Base-by-base conservation (phyloP, 1,140 invertebrate genomes). In the Brachionus koreanus region DNA sequence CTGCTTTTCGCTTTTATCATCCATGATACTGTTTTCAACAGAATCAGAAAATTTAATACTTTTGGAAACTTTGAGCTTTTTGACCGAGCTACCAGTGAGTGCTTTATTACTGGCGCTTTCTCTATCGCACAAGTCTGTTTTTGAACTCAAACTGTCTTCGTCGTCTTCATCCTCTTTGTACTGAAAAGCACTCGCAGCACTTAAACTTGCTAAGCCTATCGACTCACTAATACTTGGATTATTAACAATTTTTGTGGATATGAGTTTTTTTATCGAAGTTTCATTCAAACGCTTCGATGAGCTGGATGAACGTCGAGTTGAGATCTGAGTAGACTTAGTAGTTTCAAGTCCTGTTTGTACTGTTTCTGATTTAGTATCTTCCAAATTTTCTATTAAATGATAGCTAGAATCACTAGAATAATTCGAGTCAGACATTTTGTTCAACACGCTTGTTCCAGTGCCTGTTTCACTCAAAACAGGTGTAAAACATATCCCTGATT, bases 171-270 rank as follows among this genome's bases (percentile, higher is more conserved):
- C 42, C 7, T 74, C 69, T 43, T 46, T 74, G 25, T 74, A 74
- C 19, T 74, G 69, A 33, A 43, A 46, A 74, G 69, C 42, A 23
- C 69, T 74, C 0, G 42, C 43, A n/a, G 65, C 42, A 74, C 69
- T 74, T 39, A 74, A 74, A 25, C 69, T 74, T 10, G 37, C 69
- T 19, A 74, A 46, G 25, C 69, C 69, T 46, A 74, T 74, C 13
- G 69, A 74, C 39, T 74, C 69, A 74, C 69, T 46, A 25, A 74
- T 74, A 46, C 69, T 74, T 25, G 37, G 69, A 74, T 74, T 74
- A 35, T 74, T 74, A 29, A 43, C 42, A 13, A 46, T 74, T 46
- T 46, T 74, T 0, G 69, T 19, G 12, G 69, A 74, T 46, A 74
- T 74, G 1, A 74, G 10, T 33, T 74, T 74, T 46, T 74, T 74